Evolutionary conservation across 2,888 invertebrate genomes (phyloP).

Genomic region (Synergus japonicus): DNA sequence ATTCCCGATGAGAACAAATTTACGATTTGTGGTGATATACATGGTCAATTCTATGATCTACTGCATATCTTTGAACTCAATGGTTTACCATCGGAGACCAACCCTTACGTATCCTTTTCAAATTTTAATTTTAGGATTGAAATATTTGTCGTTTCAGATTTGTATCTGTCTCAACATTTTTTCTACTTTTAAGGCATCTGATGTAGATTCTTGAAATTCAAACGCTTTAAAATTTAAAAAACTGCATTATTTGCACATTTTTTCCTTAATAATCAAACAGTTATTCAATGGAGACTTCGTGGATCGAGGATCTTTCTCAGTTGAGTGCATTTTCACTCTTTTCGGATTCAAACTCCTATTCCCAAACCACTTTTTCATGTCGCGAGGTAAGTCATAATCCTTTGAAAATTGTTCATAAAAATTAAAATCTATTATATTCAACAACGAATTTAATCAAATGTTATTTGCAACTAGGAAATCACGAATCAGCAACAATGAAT

Average conservation of each 20-base stretch:
- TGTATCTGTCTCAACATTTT: not conserved
- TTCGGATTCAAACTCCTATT: slow-evolving; percentile 97
- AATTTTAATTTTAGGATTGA: not conserved
- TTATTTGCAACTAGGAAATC: slow-evolving; percentile 87
- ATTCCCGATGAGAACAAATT: slow-evolving; percentile 94
- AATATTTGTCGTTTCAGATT: not conserved
- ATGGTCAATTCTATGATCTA: slow-evolving; percentile 99
- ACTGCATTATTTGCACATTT: not conserved
- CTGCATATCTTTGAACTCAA: slow-evolving; percentile 98
- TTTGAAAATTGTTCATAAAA: slow-evolving; percentile 2
- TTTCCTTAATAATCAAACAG: slow-evolving; percentile 74
- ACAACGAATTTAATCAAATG: not conserved
- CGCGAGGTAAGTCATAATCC: slow-evolving; percentile 86
- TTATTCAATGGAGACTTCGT: slow-evolving; percentile 99
- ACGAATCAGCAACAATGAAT: slow-evolving; percentile 98
- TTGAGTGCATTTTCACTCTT: slow-evolving; percentile 98
- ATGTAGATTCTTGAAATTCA: not conserved
- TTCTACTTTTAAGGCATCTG: no score
- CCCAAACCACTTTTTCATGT: slow-evolving; percentile 98
- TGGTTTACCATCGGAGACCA: slow-evolving; percentile 95
- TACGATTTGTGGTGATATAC: slow-evolving; percentile 99
- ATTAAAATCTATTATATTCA: not conserved
- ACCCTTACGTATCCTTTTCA: slow-evolving; percentile 90
- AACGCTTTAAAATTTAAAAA: not conserved
- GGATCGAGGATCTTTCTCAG: slow-evolving; percentile 99